Conservation (phyloP, 2,113 vertebrate genomes). For the Ictalurus punctatus region DNA sequence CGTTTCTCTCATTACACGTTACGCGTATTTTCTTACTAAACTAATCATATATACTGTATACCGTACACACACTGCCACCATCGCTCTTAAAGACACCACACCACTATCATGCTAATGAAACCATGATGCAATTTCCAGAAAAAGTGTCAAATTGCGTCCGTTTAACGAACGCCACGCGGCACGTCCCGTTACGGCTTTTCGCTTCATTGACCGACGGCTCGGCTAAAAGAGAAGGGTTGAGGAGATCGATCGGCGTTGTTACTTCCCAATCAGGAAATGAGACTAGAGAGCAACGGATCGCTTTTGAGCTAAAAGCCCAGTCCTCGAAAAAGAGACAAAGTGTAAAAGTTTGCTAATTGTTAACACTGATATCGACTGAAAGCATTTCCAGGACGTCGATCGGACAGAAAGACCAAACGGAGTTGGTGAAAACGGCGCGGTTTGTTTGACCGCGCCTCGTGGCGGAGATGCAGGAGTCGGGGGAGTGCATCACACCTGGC, state of each 20-base stretch:
- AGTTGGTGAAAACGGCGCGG: conserved; percentile 56
- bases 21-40: not conserved
- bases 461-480: conserved; percentile 57
- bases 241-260: not conserved
- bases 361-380: not conserved
- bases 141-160: not conserved
- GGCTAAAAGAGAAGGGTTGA: not conserved
- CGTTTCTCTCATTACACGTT: not conserved
- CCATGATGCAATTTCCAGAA: not conserved
- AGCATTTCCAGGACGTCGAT: not conserved
- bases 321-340: not conserved
- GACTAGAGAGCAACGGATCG: not conserved
- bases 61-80: not conserved
- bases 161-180: not conserved
- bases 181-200: not conserved
- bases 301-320: not conserved
- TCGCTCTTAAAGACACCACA: not conserved
- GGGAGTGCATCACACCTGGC: conserved; percentile 64
- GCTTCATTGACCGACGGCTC: not conserved
- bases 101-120: not conserved
- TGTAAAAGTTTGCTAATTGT: not conserved
- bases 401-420: not conserved
- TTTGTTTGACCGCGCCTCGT: conserved; percentile 57
- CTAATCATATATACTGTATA: not conserved
- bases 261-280: not conserved